Conservation (phyloP, 2,113 vertebrate species). For the Pelodiscus sinensis region DNA sequence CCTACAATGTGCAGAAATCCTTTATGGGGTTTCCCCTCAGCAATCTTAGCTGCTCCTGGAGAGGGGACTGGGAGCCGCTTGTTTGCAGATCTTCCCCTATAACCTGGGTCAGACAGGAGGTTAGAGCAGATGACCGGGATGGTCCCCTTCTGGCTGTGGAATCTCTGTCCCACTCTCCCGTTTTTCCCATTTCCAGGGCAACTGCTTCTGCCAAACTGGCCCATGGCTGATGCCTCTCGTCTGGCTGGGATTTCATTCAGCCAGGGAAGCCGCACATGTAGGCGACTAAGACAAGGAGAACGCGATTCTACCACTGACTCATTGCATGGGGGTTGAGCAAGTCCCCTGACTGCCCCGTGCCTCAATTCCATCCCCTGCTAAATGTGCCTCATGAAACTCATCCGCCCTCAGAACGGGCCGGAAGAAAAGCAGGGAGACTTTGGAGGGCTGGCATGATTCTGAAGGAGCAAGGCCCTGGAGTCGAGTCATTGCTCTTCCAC, state of each 20-base stretch:
- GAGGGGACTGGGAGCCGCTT: background rate
- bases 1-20: constrained; percentile 20
- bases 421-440: background rate
- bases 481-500: background rate
- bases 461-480: background rate
- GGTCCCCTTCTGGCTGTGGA: background rate
- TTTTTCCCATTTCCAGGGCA: background rate
- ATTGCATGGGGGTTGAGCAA: background rate
- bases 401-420: background rate
- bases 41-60: constrained; percentile 24
- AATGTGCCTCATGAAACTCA: background rate
- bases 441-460: background rate
- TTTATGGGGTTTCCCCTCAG: background rate
- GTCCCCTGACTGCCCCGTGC: background rate
- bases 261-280: background rate
- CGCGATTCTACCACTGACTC: background rate
- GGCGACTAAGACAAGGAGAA: background rate
- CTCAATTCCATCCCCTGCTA: background rate
- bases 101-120: background rate
- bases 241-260: background rate
- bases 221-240: background rate
- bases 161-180: background rate
- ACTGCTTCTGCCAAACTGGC: background rate
- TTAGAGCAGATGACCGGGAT: too few species aligned
- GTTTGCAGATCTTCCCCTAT: background rate